Conservation (phyloP, 2,113 vertebrate species). For the Otus sunia region DNA sequence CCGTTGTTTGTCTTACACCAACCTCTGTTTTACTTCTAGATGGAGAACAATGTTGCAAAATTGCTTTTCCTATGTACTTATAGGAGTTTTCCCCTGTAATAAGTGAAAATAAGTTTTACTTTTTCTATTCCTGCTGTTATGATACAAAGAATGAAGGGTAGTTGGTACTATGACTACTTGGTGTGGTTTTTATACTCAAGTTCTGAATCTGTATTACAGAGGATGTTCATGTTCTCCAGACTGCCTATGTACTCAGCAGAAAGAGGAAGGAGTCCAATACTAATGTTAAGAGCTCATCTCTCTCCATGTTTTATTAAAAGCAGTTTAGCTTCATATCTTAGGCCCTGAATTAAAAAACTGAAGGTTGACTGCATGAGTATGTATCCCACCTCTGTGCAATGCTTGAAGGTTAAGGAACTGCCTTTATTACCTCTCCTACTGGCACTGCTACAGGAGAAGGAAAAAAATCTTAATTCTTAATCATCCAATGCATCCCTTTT, state of each 20-base stretch:
- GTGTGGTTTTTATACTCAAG: fast-evolving
- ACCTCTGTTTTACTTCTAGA: background rate
- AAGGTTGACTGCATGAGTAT: background rate
- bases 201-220: background rate
- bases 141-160: background rate
- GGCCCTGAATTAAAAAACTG: background rate
- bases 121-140: background rate
- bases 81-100: background rate
- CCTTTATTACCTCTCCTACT: background rate
- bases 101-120: background rate
- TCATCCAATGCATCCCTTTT: background rate
- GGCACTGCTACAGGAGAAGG: background rate
- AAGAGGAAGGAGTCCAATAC: background rate
- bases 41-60: background rate
- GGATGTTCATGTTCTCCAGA: background rate
- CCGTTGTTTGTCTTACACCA: background rate
- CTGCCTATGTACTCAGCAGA: background rate
- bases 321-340: background rate
- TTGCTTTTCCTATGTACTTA: background rate
- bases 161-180: background rate
- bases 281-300: background rate
- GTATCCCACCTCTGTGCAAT: background rate
- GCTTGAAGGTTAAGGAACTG: background rate
- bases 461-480: background rate
- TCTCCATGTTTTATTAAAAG: background rate